Evolutionary conservation across 2,113 vertebrate genomes (phyloP), one percentile per base, ranked within the genome.

Genomic region (Dasypus novemcinctus): DNA sequence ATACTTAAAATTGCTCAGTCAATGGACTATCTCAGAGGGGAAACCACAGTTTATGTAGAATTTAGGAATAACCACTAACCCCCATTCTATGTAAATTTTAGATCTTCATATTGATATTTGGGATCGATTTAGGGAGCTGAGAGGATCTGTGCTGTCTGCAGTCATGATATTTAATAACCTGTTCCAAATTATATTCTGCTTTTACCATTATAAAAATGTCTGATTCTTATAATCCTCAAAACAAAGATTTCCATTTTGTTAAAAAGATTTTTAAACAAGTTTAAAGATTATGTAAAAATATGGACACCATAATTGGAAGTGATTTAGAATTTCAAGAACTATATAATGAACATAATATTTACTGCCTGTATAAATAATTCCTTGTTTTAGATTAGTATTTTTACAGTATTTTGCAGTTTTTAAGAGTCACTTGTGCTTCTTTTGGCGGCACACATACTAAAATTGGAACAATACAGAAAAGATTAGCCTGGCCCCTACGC

Each of bases 41-140:
- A 93, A 94, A 84, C 25, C 38, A 43, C 52, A 78, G 52, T 75
- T 95, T 78, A 81, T 49, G 68, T 81, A 61, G 49, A 66, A 23
- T 57, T 87, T 57, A 88, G 54, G 41, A 74, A 75, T 33, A 89
- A 71, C 72, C 54, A 68, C 74, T 33, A 5, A 61, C 29, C 87
- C 36, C 72, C 20, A 71, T 59, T 25, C 7, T 68, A 68, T 2
- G 2, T 66, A 33, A 13, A 71, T 95, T 90, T 91, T 91, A n/a
- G 68, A 9, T 72, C n/a, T 81, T 41, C 54, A 82, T 89, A 72
- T 49, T 57, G 66, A 89, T 49, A n/a, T 88, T 93, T 91, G 78
- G 59, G 49, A 25, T 80, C 36, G 46, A 74, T 36, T 88, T 57
- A 86, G n/a, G 43, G 43, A 72, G n/a, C 27, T 83, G 49, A 82